These are phyloP conservation scores for Ceratitis capitata DNA, from an alignment of 1,140 invertebrate genomes.

Conservation along the genomic window DNA sequence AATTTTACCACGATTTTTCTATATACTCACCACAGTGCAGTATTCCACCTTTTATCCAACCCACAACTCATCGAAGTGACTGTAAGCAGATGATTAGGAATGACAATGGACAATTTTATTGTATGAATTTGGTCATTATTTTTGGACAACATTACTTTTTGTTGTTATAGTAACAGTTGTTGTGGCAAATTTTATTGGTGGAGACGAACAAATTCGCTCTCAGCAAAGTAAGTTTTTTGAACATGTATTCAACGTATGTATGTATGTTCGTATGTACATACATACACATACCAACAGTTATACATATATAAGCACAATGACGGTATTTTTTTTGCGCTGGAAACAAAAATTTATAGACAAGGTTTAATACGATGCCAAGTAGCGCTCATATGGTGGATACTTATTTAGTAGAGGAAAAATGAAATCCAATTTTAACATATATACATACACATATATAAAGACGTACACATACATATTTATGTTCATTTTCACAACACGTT, in stretches of 20 bases:
- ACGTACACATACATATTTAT: background rate
- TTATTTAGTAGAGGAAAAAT: background rate
- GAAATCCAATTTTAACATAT: background rate
- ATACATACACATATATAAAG: background rate
- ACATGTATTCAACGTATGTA: background rate
- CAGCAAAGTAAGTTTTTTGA: background rate
- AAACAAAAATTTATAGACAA: background rate
- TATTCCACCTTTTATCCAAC: background rate
- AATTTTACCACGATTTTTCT: background rate
- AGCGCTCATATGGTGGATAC: too few species aligned
- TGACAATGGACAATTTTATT: constrained; percentile 21
- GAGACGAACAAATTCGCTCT: background rate
- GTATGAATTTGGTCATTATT: constrained; percentile 25
- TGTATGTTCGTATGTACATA: background rate
- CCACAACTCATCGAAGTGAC: background rate
- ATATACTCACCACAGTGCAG: background rate
- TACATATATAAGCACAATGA: background rate
- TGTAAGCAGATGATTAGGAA: background rate
- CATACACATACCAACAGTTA: background rate
- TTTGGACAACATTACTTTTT: background rate
- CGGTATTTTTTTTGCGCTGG: background rate
- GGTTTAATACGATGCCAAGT: background rate
- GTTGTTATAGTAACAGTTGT: constrained; percentile 34
- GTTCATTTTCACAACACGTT: background rate
- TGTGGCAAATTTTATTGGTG: constrained; percentile 15